Evolutionary conservation across 2,797 vertebrate species (phyloP).

Genomic region (Micromesistius poutassou): DNA sequence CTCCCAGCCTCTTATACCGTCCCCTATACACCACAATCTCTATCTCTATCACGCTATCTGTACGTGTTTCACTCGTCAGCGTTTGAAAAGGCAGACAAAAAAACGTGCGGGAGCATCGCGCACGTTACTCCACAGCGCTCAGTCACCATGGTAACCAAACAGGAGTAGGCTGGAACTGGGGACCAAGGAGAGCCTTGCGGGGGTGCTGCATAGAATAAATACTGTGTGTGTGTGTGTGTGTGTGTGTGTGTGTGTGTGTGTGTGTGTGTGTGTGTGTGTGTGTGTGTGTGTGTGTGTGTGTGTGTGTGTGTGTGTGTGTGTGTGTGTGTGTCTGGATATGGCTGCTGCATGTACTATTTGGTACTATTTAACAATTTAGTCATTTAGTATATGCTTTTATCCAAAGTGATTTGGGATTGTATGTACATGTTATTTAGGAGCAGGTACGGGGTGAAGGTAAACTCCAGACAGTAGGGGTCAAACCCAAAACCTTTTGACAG

Average conservation of each 20-base stretch:
- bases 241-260: background rate
- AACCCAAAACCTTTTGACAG: background rate
- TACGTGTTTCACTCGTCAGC: conserved; percentile 2
- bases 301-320: conserved; percentile 7
- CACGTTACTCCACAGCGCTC: conserved; percentile 6
- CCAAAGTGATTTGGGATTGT: background rate
- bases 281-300: conserved; percentile 4
- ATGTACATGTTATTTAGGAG: background rate
- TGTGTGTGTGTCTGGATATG: background rate
- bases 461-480: background rate
- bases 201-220: background rate
- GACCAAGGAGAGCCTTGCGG: conserved; percentile 19
- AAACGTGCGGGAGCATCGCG: background rate
- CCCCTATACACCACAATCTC: background rate
- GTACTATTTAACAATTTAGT: background rate
- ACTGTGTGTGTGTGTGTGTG: background rate
- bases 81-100: background rate
- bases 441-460: background rate
- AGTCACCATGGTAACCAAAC: conserved; percentile 50
- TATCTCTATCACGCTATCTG: background rate
- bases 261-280: conserved; percentile 3
- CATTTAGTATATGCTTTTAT: background rate
- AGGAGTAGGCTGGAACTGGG: conserved; percentile 14
- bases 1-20: conserved; percentile 2
- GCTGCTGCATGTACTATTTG: background rate